These are phyloP conservation scores for Philantomba maxwellii DNA, from an alignment of 2,113 vertebrate genomes.

Conservation along the genomic window DNA sequence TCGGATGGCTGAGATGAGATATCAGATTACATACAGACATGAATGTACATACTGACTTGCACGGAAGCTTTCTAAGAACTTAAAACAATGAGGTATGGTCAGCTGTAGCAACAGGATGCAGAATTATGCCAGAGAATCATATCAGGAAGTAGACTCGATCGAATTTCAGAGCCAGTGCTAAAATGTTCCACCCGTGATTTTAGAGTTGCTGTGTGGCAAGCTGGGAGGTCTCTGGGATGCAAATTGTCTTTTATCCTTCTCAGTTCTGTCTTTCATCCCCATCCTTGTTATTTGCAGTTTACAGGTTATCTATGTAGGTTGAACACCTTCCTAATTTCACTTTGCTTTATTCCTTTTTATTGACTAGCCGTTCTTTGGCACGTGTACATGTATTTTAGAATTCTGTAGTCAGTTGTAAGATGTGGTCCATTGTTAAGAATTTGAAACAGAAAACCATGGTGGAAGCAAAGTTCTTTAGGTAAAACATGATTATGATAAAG, in stretches of 20 bases:
- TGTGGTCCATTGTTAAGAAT: slow-evolving; percentile 12
- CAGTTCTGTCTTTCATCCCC: not conserved
- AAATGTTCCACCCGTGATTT: not conserved
- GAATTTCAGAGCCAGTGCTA: not conserved
- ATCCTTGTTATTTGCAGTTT: not conserved
- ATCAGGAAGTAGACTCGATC: not conserved
- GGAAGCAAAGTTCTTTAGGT: not conserved
- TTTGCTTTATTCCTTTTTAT: slow-evolving; percentile 17
- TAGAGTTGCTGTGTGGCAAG: not conserved
- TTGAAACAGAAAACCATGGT: not conserved
- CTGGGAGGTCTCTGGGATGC: not conserved
- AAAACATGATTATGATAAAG: not conserved
- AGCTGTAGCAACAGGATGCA: not conserved
- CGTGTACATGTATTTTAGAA: not conserved
- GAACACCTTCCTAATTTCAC: not conserved
- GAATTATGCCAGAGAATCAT: not conserved
- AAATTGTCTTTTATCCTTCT: not conserved
- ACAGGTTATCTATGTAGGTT: not conserved
- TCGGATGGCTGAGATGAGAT: too few species aligned
- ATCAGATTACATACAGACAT: not conserved
- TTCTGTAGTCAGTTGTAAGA: slow-evolving; percentile 21
- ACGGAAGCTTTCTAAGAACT: slow-evolving; percentile 17
- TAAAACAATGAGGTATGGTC: not conserved
- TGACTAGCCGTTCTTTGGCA: not conserved
- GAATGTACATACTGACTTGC: not conserved